Conservation (phyloP, 2,797 vertebrate genomes). For the Megalops cyprinoides region DNA sequence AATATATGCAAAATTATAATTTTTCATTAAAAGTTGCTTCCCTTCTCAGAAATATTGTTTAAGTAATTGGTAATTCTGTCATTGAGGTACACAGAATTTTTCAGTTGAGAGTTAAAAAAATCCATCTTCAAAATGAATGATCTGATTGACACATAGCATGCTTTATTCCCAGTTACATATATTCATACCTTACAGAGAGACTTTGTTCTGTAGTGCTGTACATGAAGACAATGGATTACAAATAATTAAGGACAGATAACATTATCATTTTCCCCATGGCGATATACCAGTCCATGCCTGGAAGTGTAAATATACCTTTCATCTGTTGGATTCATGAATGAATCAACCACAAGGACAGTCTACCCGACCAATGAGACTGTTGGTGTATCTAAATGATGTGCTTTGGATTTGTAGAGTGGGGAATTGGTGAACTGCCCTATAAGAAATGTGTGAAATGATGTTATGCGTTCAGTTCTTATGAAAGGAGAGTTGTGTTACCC, state of each 20-base stretch:
- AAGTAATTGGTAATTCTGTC: not conserved
- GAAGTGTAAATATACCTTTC: not conserved
- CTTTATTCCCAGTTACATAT: slow-evolving; percentile 44
- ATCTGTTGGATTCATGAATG: no score
- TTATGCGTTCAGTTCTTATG: not conserved
- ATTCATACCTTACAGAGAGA: slow-evolving; percentile 28
- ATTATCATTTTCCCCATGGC: not conserved
- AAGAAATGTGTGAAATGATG: no score
- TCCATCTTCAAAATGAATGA: slow-evolving; percentile 1
- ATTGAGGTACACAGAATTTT: not conserved
- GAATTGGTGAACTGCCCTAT: not conserved
- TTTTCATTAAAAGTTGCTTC: no score
- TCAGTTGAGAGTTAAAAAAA: not conserved
- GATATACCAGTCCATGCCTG: not conserved
- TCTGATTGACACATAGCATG: slow-evolving; percentile 30
- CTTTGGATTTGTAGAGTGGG: not conserved
- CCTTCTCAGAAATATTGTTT: no score
- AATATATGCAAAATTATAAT: no score
- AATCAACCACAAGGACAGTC: no score
- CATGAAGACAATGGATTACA: slow-evolving; percentile 12
- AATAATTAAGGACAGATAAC: not conserved
- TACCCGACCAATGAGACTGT: not conserved
- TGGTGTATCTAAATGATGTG: not conserved
- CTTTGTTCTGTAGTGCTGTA: slow-evolving; percentile 5
- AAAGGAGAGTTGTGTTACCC: not conserved